These are phyloP conservation scores for Zaprionus vittiger DNA, from an alignment of 1,140 invertebrate species.

Conservation along the genomic window DNA sequence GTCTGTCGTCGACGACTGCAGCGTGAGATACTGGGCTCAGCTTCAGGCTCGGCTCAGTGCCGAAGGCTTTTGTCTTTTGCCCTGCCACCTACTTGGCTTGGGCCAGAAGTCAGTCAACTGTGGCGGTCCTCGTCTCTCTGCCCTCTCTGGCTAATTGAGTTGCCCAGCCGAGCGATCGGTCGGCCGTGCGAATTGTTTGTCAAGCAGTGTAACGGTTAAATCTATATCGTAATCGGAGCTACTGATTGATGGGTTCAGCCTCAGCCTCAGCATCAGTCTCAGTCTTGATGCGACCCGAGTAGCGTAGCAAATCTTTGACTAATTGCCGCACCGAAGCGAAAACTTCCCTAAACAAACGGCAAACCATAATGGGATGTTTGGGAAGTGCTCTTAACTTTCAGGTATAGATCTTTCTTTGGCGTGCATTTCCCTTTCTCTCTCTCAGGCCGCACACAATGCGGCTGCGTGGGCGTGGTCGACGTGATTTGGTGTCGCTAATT, in stretches of 20 bases:
- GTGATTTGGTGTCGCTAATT: constrained; percentile 83
- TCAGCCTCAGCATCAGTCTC: not conserved
- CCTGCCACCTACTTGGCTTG: constrained; percentile 70
- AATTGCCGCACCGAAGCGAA: constrained; percentile 56
- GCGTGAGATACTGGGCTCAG: constrained; percentile 69
- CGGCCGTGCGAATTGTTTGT: constrained; percentile 80
- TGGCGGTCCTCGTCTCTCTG: constrained; percentile 57
- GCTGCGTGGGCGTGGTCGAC: constrained; percentile 46
- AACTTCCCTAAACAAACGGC: constrained; percentile 72
- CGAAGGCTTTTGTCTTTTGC: constrained; percentile 31
- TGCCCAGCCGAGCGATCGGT: constrained; percentile 63
- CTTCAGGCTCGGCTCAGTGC: not conserved
- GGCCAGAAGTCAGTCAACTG: constrained; percentile 67
- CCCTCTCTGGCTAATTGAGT: constrained; percentile 75
- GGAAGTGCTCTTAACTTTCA: constrained; percentile 28
- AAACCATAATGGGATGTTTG: constrained; percentile 41
- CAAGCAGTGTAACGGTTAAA: constrained; percentile 75
- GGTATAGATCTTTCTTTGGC: constrained; percentile 32
- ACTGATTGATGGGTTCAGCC: constrained; percentile 63
- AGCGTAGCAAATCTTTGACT: constrained; percentile 74
- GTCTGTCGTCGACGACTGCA: constrained; percentile 52
- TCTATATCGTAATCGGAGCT: constrained; percentile 70
- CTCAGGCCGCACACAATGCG: constrained; percentile 65
- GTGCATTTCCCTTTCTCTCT: constrained; percentile 10
- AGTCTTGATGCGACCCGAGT: constrained; percentile 8